Evolutionary conservation across 2,888 invertebrate species (phyloP), one percentile per base, ranked within the genome.

Genomic region (Octodonta nipae): DNA sequence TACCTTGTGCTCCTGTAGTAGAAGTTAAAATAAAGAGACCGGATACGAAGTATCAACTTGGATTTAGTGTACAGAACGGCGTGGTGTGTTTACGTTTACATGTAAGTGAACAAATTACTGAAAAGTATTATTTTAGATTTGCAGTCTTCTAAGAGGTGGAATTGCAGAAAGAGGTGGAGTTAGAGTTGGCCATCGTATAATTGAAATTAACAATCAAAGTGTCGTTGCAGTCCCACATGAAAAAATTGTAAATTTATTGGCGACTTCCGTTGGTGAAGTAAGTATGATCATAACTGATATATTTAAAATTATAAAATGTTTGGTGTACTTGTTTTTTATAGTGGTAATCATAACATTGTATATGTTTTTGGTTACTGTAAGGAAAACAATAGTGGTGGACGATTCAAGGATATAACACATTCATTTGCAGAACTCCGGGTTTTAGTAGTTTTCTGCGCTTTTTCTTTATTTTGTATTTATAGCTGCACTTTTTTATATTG

Each of bases 201-300:
- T 99, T 55, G 98, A 99, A 74, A 98, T 98, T 57, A 98, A 98
- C 71, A 85, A 92, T 63, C 93, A 95, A 68, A 95, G 95, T 67
- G 96, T 98, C 33, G 98, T 99, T 33, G 98, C 98, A 42, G 96
- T 98, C 43, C 93, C 96, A 44, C 98, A 99, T 69, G 98, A 99
- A 64, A 87, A 92, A 61, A 98, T 99, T 61, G 98, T 99, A 57
- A 95, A 95, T 69, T 75, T 98, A 60, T 73, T 99, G 49, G 96
- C 98, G 45, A 96, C 95, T 35, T 96, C 96, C 38, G 93, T 98
- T 40, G 98, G 98, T 53, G 98, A 98, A 81, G 95, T 95, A 64
- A 64, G 66, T 50, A 34, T 28, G n/a, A n/a, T n/a, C n/a, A n/a
- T n/a, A n/a, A n/a, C n/a, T n/a, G n/a, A n/a, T n/a, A n/a, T n/a